Percentiles rank a stretch among this genome's conserved stretches.
phyloP scores from a whole-genome alignment of 2,797 vertebrate genomes.

The Melanotaenia boesemani region DNA sequence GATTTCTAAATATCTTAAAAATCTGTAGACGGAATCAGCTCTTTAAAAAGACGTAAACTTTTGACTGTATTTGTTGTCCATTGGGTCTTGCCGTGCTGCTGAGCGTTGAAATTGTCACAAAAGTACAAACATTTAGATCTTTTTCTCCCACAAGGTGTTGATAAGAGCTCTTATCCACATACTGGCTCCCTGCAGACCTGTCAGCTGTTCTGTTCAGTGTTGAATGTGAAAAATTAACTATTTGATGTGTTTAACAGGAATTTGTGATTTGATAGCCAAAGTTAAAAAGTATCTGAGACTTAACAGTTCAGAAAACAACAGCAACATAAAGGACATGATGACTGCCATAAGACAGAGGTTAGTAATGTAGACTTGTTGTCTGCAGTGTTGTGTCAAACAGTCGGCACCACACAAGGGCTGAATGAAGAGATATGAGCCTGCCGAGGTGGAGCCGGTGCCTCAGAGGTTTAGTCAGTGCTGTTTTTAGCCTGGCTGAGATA shows the following conservation, averaged over 20 bases:
- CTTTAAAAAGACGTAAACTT: not conserved
- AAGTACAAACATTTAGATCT: not conserved
- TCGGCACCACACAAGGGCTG: constrained; percentile 33
- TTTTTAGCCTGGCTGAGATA: constrained; percentile 75
- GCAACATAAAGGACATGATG: not conserved
- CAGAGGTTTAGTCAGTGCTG: constrained; percentile 67
- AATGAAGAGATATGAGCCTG: constrained; percentile 47
- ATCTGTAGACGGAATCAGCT: not conserved
- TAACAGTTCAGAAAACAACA: no score
- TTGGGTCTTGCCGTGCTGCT: no score
- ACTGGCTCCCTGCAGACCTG: no score
- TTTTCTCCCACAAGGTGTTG: not conserved
- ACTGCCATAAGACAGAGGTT: not conserved
- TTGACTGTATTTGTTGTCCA: no score
- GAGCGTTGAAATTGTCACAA: not conserved
- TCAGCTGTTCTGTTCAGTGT: not conserved
- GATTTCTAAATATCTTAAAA: not conserved
- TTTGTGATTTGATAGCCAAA: not conserved
- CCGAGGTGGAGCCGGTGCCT: constrained; percentile 60
- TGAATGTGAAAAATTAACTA: not conserved
- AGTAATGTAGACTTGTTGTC: not conserved
- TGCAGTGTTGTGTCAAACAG: constrained; percentile 25
- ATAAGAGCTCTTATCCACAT: not conserved
- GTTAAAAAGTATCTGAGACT: not conserved
- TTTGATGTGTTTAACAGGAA: not conserved